Evolutionary conservation across 2,113 vertebrate species (phyloP), one percentile per base, ranked within the genome.

Genomic region (Irena cyanogastra): DNA sequence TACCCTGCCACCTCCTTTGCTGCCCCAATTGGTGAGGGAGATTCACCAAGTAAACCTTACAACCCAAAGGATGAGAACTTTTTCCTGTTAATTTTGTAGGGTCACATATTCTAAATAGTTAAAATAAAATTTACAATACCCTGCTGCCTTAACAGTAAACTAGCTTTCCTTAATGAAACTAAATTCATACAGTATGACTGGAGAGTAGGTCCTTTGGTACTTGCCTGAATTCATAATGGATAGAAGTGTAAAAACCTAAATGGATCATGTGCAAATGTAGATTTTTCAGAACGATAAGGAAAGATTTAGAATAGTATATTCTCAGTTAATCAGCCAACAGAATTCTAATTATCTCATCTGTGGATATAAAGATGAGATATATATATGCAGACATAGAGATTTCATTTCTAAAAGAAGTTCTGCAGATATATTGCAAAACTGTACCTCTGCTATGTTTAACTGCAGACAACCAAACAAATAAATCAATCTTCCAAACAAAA

Each of bases 61-160:
- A 94, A 50, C 20, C 93, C 52, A 68, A 89, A 50, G 59, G 87
- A 21, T 31, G 8, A 52, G 11, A 1, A 0, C 2, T 8, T 16
- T 78, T 82, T 49, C 17, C 11, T 44, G 23, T 77, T 90, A 77
- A 85, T 95, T 95, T 95, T 90, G 35, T 97, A 91, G 65, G 14
- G 82, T 86, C 47, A 57, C 94, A 90, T 42, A 76, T 97, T 97
- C 39, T 11, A 94, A 94, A 89, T 30, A 45, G 63, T 94, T 96
- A 95, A 97, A 97, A 95, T 74, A 94, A 97, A 98, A 97, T 97
- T 97, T 97, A 97, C 12, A 74, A 35, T 82, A 95, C 61, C 33
- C 52, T 91, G 28, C 54, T 82, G 69, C 85, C 89, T 97, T 91
- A 86, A 88, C 52, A 94, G 64, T 91, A 97, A 96, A 95, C 3